Percentiles rank a stretch among this genome's conserved stretches.
phyloP scores from a whole-genome alignment of 23 tunicate genomes.

The Botrylloides violaceus region DNA sequence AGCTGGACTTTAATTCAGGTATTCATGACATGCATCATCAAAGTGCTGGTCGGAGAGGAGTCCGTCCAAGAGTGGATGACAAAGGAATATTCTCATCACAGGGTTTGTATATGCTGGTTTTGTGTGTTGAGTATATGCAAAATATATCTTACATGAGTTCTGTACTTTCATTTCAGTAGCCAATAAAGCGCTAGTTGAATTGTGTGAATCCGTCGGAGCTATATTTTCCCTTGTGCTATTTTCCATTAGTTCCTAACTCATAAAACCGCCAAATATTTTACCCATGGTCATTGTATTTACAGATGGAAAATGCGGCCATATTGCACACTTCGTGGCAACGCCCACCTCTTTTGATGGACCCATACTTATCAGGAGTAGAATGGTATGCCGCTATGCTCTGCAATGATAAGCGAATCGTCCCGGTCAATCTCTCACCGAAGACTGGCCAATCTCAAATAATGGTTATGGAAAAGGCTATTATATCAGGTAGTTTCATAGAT shows the following conservation, averaged over 20 bases:
- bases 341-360: constrained; percentile 78
- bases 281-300: too few relatives aligned
- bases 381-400: constrained; percentile 82
- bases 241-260: too few relatives aligned
- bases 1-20: too few relatives aligned
- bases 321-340: constrained; percentile 89
- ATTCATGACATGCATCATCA: constrained; percentile 38
- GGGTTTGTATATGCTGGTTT: constrained; percentile 32
- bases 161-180: not conserved
- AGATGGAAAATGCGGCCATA: constrained; percentile 86
- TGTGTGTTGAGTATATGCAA: not conserved
- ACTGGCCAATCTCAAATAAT: constrained; percentile 57
- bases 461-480: constrained; percentile 63
- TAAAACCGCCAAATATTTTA: too few relatives aligned
- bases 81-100: constrained; percentile 78
- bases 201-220: too few relatives aligned
- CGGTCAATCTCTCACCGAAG: constrained; percentile 61
- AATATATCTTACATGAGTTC: not conserved
- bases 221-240: too few relatives aligned
- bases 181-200: not conserved
- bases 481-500: constrained; percentile 41
- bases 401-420: constrained; percentile 46
- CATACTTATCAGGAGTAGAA: constrained; percentile 69
- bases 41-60: constrained; percentile 55
- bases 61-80: constrained; percentile 77